Percentiles rank a stretch among this genome's conserved stretches.
Conservation (phyloP, 2,888 invertebrate species). For the Dexiosoma caninum region DNA sequence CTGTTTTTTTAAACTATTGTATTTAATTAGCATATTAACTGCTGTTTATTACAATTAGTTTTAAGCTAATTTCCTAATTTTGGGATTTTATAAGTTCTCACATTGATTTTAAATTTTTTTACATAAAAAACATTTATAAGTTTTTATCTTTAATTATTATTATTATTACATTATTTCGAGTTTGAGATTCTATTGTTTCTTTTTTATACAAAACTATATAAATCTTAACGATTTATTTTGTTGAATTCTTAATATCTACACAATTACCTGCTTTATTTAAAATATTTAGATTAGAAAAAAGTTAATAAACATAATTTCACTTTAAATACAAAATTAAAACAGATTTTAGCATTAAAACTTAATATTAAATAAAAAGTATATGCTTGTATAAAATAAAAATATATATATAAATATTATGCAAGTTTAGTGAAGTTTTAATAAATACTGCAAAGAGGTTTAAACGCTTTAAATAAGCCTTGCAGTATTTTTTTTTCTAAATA, state of each 20-base stretch:
- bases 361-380: not conserved
- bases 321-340: constrained; percentile 4
- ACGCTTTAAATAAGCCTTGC: not conserved
- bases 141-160: constrained; percentile 10
- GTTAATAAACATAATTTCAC: not conserved
- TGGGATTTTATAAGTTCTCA: constrained; percentile 39
- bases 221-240: constrained; percentile 43
- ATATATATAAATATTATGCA: not conserved
- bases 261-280: constrained; percentile 45
- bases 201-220: constrained; percentile 61
- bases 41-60: constrained; percentile 55
- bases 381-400: not conserved
- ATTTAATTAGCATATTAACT: constrained; percentile 35
- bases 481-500: not conserved
- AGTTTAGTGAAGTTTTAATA: not conserved
- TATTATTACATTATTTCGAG: constrained; percentile 13
- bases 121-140: constrained; percentile 61
- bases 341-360: not conserved
- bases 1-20: constrained; percentile 37
- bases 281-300: constrained; percentile 9
- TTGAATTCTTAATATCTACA: constrained; percentile 25
- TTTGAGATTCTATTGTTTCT: constrained; percentile 57
- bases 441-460: not conserved
- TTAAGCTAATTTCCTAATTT: constrained; percentile 39
- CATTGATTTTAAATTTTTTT: constrained; percentile 48